These are phyloP conservation scores for Leucophenga montana DNA, from an alignment of 2,888 invertebrate species.

Conservation along the genomic window DNA sequence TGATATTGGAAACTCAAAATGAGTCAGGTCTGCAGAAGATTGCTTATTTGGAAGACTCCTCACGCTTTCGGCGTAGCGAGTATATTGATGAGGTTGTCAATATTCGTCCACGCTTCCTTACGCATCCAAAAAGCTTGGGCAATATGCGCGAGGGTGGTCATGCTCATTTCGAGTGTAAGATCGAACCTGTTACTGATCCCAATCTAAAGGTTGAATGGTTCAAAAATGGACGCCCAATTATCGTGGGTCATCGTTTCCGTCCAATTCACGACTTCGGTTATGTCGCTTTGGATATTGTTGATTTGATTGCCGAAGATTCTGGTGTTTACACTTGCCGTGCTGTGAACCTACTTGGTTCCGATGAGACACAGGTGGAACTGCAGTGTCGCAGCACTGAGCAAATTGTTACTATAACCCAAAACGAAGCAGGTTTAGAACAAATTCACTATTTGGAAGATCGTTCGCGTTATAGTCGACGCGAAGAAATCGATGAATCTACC, in stretches of 20 bases:
- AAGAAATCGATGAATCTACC: constrained; percentile 86
- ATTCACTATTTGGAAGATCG: constrained; percentile 92
- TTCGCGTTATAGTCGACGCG: constrained; percentile 83
- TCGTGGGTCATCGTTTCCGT: constrained; percentile 94
- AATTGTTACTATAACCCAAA: constrained; percentile 88
- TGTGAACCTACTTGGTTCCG: constrained; percentile 90
- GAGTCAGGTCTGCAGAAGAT: constrained; percentile 93
- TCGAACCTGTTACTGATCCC: constrained; percentile 97
- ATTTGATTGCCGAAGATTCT: constrained; percentile 95
- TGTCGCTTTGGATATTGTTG: constrained; percentile 96
- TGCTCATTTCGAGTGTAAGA: constrained; percentile 97
- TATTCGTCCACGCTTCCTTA: constrained; percentile 87
- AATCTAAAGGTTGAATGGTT: constrained; percentile 98
- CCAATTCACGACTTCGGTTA: constrained; percentile 99
- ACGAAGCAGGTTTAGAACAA: constrained; percentile 90
- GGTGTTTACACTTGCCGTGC: constrained; percentile 95
- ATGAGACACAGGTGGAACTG: constrained; percentile 85
- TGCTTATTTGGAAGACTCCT: constrained; percentile 90
- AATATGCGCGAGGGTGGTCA: constrained; percentile 91
- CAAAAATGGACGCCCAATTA: constrained; percentile 94
- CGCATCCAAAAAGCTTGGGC: constrained; percentile 89
- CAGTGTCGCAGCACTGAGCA: constrained; percentile 85
- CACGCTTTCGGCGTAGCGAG: constrained; percentile 87
- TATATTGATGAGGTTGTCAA: constrained; percentile 88
- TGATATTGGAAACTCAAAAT: constrained; percentile 91